Percentiles rank a stretch among this genome's conserved stretches.
phyloP scores from a whole-genome alignment of 2,797 vertebrate species.

The Pseudopleuronectes americanus region DNA sequence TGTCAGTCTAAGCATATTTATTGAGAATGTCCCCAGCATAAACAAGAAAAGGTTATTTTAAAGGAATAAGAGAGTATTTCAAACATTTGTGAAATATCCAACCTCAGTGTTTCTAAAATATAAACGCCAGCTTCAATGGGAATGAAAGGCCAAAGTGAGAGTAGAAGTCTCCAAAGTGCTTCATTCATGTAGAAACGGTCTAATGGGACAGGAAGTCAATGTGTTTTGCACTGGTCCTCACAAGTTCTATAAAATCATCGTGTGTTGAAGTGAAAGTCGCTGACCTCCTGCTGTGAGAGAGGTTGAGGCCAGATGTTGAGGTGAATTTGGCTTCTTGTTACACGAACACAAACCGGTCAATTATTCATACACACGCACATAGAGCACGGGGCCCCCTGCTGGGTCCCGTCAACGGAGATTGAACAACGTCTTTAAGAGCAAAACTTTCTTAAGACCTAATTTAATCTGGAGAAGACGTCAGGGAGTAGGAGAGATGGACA shows the following conservation, averaged over 20 bases:
- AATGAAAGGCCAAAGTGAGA: slow-evolving; percentile 28
- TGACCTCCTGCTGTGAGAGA: slow-evolving; percentile 59
- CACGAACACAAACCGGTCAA: slow-evolving; percentile 64
- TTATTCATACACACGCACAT: slow-evolving; percentile 55
- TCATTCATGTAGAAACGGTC: slow-evolving; percentile 44
- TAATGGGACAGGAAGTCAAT: slow-evolving; percentile 28
- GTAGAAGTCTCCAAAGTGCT: slow-evolving; percentile 42
- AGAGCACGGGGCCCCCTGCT: slow-evolving; percentile 46
- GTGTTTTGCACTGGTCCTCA: slow-evolving; percentile 24
- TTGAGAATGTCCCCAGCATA: no score
- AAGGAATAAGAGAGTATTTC: slow-evolving; percentile 3
- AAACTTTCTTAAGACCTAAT: slow-evolving; percentile 48
- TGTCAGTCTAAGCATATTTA: no score
- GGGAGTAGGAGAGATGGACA: not conserved
- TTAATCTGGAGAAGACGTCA: slow-evolving; percentile 35
- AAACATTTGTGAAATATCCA: slow-evolving; percentile 3
- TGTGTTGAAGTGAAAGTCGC: slow-evolving; percentile 44
- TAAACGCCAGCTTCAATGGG: not conserved
- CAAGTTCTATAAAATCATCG: slow-evolving; percentile 12
- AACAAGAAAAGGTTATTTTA: no score
- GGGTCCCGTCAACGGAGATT: slow-evolving; percentile 38
- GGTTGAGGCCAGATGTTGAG: slow-evolving; percentile 64
- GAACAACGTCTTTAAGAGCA: slow-evolving; percentile 28
- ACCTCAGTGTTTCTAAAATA: slow-evolving; percentile 13
- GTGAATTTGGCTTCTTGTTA: slow-evolving; percentile 47